These are phyloP conservation scores for Rhogogaster chlorosoma DNA, from an alignment of 2,888 invertebrate species.

Conservation along the genomic window DNA sequence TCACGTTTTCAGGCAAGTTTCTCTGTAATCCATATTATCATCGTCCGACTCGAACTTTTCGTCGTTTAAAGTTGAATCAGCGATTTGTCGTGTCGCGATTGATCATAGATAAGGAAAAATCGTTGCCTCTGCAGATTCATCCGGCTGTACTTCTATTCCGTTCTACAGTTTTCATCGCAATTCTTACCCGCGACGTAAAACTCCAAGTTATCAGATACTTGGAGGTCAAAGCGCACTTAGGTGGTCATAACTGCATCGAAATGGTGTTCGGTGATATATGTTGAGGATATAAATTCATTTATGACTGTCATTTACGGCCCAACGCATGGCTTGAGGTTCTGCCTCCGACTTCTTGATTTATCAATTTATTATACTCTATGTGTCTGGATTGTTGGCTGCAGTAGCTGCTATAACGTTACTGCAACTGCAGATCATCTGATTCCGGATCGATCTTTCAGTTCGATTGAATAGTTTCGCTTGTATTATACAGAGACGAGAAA, in stretches of 20 bases:
- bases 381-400: constrained; percentile 11
- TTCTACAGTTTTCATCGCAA: not conserved
- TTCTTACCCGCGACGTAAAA: not conserved
- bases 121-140: not conserved
- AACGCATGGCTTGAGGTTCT: not conserved
- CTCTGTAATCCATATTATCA: not conserved
- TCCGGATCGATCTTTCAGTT: not conserved
- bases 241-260: constrained; percentile 21
- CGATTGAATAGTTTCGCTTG: not conserved
- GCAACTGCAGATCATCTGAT: not conserved
- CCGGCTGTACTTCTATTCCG: not conserved
- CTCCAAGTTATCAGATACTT: not conserved
- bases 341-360: not conserved
- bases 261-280: constrained; percentile 3
- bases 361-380: constrained; percentile 8
- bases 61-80: not conserved
- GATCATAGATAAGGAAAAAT: not conserved
- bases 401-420: not conserved
- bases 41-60: not conserved
- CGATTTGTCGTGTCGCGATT: not conserved
- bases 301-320: constrained; percentile 27
- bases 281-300: constrained; percentile 7
- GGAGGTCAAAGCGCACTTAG: not conserved
- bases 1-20: no score
- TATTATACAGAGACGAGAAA: not conserved